Evolutionary conservation across 1,140 invertebrate genomes (phyloP), one percentile per base, ranked within the genome.

Genomic region (Conopomorpha cramerella): DNA sequence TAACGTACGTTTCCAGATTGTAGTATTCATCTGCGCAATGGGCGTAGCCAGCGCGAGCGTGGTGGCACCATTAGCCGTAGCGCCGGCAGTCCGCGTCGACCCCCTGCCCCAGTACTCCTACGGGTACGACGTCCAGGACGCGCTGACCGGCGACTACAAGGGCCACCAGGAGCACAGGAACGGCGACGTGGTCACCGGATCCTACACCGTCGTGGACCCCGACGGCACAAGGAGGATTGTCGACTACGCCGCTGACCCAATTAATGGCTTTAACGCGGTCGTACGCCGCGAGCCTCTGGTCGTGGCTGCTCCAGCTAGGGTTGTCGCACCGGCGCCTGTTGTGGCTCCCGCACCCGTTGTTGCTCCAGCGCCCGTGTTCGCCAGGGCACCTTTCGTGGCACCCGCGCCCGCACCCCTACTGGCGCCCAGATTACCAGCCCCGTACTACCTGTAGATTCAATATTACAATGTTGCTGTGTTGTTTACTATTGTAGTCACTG

Each of bases 181-280:
- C 44, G 83, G 82, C 7, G 82, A 84, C 50, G 50, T 82, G 6
- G 82, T 84, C 18, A 80, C 80, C 34, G 83, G 83, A 8, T 80
- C 78, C 8, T 84, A 84, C 45, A 68, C 77, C 4, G 72, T 83
- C 7, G 73, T 82, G 7, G 82, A 84, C 37, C 79, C 83, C 8
- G 83, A 84, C 39, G 83, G 83, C 17, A 82, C 78, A 0, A 56
- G 78, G 34, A 74, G 81, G 33, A 81, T 79, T 16, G 81, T 82
- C 2, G 80, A 81, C 46, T 84, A 82, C 49, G 66, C 79, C 17
- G 80, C 82, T 29, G 81, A 83, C 49, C 62, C 82, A n/a, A 54
- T 83, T 12, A 84, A 84, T 33, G 82, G 82, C n/a, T 85, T 84
- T 61, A 84, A 84, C 49, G 83, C 83, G 34, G 78, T 84, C 2